Evolutionary conservation across 2,797 vertebrate genomes (phyloP).

Genomic region (Fundulus diaphanus): DNA sequence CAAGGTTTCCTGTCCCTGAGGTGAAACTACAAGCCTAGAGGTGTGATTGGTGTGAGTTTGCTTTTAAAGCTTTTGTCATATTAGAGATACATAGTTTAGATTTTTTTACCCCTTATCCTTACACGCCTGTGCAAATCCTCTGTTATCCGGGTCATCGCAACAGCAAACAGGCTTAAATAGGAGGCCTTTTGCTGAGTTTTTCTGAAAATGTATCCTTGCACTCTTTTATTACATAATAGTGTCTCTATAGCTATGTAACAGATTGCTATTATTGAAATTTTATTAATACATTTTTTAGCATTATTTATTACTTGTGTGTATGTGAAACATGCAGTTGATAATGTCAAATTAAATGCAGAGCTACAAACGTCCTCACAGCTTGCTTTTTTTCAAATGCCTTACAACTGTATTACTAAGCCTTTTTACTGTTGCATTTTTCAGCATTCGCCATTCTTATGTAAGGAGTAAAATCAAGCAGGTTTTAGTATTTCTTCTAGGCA

Average conservation of each 20-base stretch:
- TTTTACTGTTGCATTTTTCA: background rate
- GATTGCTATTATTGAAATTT: too few relatives aligned
- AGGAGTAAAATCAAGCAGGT: background rate
- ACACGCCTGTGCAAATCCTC: too few relatives aligned
- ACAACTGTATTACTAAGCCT: background rate
- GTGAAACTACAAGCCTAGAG: background rate
- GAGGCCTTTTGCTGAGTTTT: too few relatives aligned
- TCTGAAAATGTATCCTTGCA: too few relatives aligned
- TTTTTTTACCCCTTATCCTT: too few relatives aligned
- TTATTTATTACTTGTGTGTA: background rate
- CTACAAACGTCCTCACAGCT: too few relatives aligned
- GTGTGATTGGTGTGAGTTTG: background rate
- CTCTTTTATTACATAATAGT: background rate
- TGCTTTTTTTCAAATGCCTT: background rate
- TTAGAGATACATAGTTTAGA: background rate
- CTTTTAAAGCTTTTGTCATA: background rate
- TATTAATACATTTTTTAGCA: background rate
- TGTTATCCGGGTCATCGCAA: too few relatives aligned
- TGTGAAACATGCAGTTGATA: background rate
- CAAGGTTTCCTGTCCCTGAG: slow-evolving; percentile 15
- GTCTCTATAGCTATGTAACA: background rate
- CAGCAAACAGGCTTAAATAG: too few relatives aligned
- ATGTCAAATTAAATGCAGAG: too few relatives aligned
- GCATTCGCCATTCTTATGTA: background rate
- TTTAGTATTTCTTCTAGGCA: background rate